Base-by-base conservation (phyloP, 2,113 vertebrate genomes). In the Thunnus thynnus region DNA sequence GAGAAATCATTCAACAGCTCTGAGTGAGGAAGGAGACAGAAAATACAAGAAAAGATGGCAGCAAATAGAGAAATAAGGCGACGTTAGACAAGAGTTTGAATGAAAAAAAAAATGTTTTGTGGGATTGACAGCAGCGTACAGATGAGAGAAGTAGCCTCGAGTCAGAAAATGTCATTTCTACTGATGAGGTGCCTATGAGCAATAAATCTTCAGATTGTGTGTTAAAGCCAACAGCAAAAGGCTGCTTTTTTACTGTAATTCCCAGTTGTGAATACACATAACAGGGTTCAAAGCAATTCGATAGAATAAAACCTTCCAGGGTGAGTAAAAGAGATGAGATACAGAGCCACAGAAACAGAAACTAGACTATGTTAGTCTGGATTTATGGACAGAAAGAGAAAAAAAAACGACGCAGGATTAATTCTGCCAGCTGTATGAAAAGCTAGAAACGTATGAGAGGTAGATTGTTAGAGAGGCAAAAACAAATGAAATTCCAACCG, bases 401-500 rank as follows among this genome's bases (percentile, higher is more conserved):
- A 56, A 54, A 54, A 76, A 72, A 69, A 44, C 1, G 12, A 63
- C 1, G 16, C n/a, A 46, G 22, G 48, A 46, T 55, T n/a, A 27
- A 55, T 69, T 20, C 16, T 16, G 54, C 64, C 30, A 6, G 30
- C 62, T 63, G 58, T 61, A 51, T 72, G 78, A 68, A 82, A 83
- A 78, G 63, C 70, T 82, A 70, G 66, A 91, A 52, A 76, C 57
- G 83, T 48, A 69, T 66, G 60, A 93, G 95, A 95, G 94, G 95
- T 95, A 95, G 94, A 93, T 94, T 85, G 86, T 92, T 88, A 83
- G 74, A 88, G 79, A 76, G 70, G 66, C 32, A 58, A 82, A 57
- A 46, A 73, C 3, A 56, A 57, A 73, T 4, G 25, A 60, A 80
- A 73, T 10, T 72, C 69, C 74, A 83, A 41, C 30, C 56, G 76